Conservation (phyloP, 1,140 invertebrate species). For the Anastatus disparis region DNA sequence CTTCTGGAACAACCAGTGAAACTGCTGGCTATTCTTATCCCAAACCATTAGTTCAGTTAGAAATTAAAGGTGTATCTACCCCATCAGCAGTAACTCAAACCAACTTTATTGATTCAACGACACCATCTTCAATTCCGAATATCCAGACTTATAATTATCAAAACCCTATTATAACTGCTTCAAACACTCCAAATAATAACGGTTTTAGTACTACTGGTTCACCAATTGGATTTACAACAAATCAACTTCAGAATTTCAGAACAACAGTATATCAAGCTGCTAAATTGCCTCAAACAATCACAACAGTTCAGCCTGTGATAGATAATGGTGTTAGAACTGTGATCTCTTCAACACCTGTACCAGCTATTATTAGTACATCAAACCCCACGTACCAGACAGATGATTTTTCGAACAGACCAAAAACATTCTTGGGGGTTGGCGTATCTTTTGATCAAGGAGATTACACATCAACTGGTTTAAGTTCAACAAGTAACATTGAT, state of each 20-base stretch:
- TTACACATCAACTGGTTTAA: slow-evolving; percentile 28
- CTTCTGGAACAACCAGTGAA: slow-evolving; percentile 3
- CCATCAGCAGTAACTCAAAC: slow-evolving; percentile 15
- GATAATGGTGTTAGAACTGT: slow-evolving; percentile 50
- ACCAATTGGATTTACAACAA: slow-evolving; percentile 50
- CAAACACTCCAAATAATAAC: neutral
- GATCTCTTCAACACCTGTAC: slow-evolving; percentile 44
- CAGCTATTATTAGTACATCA: slow-evolving; percentile 37
- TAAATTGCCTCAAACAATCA: slow-evolving; percentile 44
- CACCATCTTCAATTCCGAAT: slow-evolving; percentile 47
- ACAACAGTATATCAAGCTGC: slow-evolving; percentile 48
- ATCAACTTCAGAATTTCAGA: slow-evolving; percentile 48
- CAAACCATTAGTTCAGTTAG: slow-evolving; percentile 46
- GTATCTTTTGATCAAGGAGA: slow-evolving; percentile 50
- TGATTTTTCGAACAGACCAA: slow-evolving; percentile 22
- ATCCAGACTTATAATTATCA: slow-evolving; percentile 49
- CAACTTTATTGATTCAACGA: slow-evolving; percentile 39
- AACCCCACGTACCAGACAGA: slow-evolving; percentile 32
- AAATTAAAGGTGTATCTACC: slow-evolving; percentile 29
- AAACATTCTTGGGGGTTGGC: slow-evolving; percentile 55
- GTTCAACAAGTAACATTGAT: slow-evolving; percentile 19
- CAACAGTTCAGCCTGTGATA: slow-evolving; percentile 48
- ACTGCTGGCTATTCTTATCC: slow-evolving; percentile 48
- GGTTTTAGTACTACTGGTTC: slow-evolving; percentile 40
- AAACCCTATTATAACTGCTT: slow-evolving; percentile 30